These are phyloP conservation scores for Hydra vulgaris DNA, from an alignment of 30 jellyfish, hydroid and myxozoan species.

Conservation along the genomic window DNA sequence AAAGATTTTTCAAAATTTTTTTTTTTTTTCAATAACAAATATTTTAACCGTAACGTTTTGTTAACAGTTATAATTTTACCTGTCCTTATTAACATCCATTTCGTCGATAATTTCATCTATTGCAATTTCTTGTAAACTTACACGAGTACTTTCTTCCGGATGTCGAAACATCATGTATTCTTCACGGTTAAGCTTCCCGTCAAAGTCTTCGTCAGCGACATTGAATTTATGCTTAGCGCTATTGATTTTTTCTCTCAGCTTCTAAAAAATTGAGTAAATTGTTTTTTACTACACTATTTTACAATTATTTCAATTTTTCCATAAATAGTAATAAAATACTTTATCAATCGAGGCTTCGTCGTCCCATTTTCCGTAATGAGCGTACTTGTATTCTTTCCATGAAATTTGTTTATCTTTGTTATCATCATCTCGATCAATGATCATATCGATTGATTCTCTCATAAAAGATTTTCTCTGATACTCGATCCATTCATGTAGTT, in stretches of 20 bases:
- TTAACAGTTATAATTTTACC: constrained; percentile 21
- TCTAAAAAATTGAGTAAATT: constrained; percentile 32
- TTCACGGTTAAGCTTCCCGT: constrained; percentile 58
- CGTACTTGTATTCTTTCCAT: constrained; percentile 69
- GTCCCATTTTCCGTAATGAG: constrained; percentile 90
- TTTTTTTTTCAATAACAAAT: background rate
- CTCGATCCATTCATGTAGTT: constrained; percentile 73
- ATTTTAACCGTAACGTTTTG: background rate
- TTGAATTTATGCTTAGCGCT: constrained; percentile 61
- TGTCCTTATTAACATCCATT: constrained; percentile 66
- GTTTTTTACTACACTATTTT: too few relatives aligned
- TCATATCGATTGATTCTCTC: constrained; percentile 82
- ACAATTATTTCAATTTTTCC: too few relatives aligned
- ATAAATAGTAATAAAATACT: constrained; percentile 12
- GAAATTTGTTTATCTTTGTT: constrained; percentile 52
- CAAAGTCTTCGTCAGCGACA: constrained; percentile 49
- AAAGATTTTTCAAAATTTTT: too few relatives aligned
- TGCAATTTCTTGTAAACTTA: constrained; percentile 48
- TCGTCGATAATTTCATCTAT: constrained; percentile 88
- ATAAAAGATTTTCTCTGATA: constrained; percentile 72
- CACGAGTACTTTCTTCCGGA: constrained; percentile 80
- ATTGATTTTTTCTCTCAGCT: constrained; percentile 29
- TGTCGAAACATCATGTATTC: constrained; percentile 86
- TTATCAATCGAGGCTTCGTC: constrained; percentile 77
- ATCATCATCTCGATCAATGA: constrained; percentile 62